These are phyloP conservation scores for Neoseiulus cucumeris DNA, from an alignment of 1,140 invertebrate genomes.

Conservation along the genomic window DNA sequence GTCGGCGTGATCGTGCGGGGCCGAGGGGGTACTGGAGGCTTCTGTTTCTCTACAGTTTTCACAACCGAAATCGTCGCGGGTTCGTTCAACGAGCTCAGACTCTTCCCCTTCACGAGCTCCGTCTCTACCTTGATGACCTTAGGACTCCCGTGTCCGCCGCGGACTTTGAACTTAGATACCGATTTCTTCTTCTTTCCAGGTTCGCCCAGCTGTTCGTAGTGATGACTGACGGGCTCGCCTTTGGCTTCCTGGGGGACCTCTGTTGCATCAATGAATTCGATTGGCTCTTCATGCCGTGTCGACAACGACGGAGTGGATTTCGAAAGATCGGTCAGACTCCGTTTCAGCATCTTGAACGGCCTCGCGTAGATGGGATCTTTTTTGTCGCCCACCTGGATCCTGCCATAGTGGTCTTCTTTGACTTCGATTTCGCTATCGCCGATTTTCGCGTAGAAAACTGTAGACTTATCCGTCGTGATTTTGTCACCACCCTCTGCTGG, in stretches of 20 bases:
- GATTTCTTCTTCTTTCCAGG: background rate
- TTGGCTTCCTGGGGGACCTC: background rate
- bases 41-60: conserved; percentile 4
- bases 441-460: background rate
- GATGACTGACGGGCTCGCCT: background rate
- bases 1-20: background rate
- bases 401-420: conserved; percentile 2
- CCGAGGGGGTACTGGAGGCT: background rate
- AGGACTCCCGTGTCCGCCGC: background rate
- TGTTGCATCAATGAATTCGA: background rate
- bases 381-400: conserved; percentile 2
- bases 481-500: background rate
- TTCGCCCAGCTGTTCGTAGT: conserved; percentile 6
- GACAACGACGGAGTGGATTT: background rate
- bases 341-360: background rate
- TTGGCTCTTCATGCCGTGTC: background rate
- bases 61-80: background rate
- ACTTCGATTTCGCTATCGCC: conserved; percentile 8
- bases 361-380: conserved; percentile 1
- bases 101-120: background rate
- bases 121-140: background rate
- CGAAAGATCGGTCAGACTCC: background rate
- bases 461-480: background rate
- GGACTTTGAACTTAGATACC: background rate
- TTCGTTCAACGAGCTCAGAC: background rate